A percentile compares a stretch with the other conserved stretches of the same genome.
Evolutionary conservation across 2,113 vertebrate species (phyloP).

Genomic region (Dromiciops gliroides): DNA sequence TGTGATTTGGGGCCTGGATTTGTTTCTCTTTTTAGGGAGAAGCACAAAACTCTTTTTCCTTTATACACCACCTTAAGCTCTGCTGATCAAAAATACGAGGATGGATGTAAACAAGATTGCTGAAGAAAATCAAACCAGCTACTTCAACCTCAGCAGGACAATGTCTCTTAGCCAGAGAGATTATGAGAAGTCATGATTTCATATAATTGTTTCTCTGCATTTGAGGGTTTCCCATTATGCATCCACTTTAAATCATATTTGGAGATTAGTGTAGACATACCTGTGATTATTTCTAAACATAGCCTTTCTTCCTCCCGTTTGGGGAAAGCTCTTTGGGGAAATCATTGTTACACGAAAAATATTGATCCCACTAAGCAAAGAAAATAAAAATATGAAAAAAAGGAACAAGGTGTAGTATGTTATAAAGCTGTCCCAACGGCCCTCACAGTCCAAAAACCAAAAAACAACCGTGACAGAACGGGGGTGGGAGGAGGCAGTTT

Average conservation of each 20-base stretch:
- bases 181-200: slow-evolving; percentile 53
- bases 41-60: slow-evolving; percentile 73
- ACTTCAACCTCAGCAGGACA: slow-evolving; percentile 59
- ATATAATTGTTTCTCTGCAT: slow-evolving; percentile 66
- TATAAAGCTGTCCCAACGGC: slow-evolving; percentile 64
- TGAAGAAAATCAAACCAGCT: slow-evolving; percentile 73
- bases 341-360: slow-evolving; percentile 77
- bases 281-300: slow-evolving; percentile 74
- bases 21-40: slow-evolving; percentile 55
- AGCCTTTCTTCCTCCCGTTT: slow-evolving; percentile 63
- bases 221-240: slow-evolving; percentile 65
- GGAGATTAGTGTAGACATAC: slow-evolving; percentile 62
- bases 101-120: slow-evolving; percentile 58
- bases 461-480: slow-evolving; percentile 5
- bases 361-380: slow-evolving; percentile 78
- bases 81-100: slow-evolving; percentile 72
- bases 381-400: slow-evolving; percentile 57
- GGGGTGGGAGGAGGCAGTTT: not conserved
- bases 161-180: slow-evolving; percentile 56
- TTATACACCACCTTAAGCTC: slow-evolving; percentile 70
- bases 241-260: slow-evolving; percentile 70
- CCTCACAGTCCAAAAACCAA: slow-evolving; percentile 20
- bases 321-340: slow-evolving; percentile 78
- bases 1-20: slow-evolving; percentile 57
- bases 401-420: slow-evolving; percentile 63